These are phyloP conservation scores for Thoracochromis brauschi DNA, from an alignment of 2,113 vertebrate genomes.

Conservation along the genomic window DNA sequence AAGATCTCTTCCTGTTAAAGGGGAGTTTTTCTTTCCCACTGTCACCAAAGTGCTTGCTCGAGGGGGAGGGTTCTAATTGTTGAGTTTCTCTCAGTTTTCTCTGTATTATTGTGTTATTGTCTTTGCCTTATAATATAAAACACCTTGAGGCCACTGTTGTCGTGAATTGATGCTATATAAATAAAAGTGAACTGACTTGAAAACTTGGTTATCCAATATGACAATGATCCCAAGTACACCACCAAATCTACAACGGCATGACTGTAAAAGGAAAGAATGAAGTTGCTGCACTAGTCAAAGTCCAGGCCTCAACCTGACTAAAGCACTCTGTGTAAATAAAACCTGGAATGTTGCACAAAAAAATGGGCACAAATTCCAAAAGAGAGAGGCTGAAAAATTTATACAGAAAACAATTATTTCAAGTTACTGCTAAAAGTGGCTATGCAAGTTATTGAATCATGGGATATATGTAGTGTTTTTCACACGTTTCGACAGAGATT, in stretches of 20 bases:
- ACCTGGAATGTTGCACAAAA: neutral
- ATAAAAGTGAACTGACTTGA: neutral
- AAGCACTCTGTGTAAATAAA: neutral
- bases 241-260: neutral
- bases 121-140: neutral
- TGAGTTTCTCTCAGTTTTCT: neutral
- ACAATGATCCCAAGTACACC: neutral
- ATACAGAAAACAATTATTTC: neutral
- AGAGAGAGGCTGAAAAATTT: neutral
- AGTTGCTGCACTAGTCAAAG: neutral
- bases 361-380: neutral
- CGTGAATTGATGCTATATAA: neutral
- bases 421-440: neutral
- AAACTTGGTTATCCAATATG: neutral
- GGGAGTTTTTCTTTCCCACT: neutral
- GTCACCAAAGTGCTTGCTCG: neutral
- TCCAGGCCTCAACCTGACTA: neutral
- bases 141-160: neutral
- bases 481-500: neutral
- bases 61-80: neutral
- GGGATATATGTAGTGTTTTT: neutral
- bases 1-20: neutral
- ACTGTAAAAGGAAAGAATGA: neutral
- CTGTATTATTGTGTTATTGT: neutral
- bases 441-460: neutral